These are phyloP conservation scores for Amblyopsis rosae DNA, from an alignment of 2,113 vertebrate genomes.

Conservation along the genomic window DNA sequence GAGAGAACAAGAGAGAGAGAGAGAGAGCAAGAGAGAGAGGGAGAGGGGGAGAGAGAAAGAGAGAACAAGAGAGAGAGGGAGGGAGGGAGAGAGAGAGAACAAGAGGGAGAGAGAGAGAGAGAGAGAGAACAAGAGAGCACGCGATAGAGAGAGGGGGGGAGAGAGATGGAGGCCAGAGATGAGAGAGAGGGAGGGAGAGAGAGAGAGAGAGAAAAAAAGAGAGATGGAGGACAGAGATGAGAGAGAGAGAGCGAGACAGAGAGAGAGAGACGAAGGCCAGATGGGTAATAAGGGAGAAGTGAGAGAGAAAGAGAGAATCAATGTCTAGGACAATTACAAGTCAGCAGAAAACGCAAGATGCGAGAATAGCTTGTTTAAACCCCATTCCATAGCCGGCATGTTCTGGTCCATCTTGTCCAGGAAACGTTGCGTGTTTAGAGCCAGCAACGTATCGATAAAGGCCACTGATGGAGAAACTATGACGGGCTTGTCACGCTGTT, in stretches of 20 bases:
- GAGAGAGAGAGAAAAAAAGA: constrained; percentile 18
- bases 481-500: not conserved
- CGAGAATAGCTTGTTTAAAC: constrained; percentile 56
- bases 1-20: no score
- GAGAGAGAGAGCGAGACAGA: constrained; percentile 2
- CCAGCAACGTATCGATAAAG: constrained; percentile 4
- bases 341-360: constrained; percentile 65
- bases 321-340: constrained; percentile 60
- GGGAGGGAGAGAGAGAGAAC: constrained; percentile 35
- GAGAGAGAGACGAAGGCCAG: constrained; percentile 16
- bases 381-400: constrained; percentile 45
- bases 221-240: constrained; percentile 11
- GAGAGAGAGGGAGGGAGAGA: constrained; percentile 31
- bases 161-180: constrained; percentile 12
- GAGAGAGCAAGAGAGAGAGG: no score
- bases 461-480: constrained; percentile 3
- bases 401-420: constrained; percentile 4
- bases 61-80: constrained; percentile 31
- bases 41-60: constrained; percentile 7
- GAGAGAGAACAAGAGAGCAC: constrained; percentile 15
- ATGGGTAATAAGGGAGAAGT: constrained; percentile 6
- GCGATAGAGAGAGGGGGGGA: constrained; percentile 11
- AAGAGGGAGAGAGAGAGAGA: not conserved
- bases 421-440: constrained; percentile 20
- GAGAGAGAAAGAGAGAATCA: constrained; percentile 37